A percentile compares a stretch with the other conserved stretches of the same genome.
These are phyloP conservation scores for Microplitis demolitor DNA, from an alignment of 1,140 invertebrate genomes.

Conservation along the genomic window DNA sequence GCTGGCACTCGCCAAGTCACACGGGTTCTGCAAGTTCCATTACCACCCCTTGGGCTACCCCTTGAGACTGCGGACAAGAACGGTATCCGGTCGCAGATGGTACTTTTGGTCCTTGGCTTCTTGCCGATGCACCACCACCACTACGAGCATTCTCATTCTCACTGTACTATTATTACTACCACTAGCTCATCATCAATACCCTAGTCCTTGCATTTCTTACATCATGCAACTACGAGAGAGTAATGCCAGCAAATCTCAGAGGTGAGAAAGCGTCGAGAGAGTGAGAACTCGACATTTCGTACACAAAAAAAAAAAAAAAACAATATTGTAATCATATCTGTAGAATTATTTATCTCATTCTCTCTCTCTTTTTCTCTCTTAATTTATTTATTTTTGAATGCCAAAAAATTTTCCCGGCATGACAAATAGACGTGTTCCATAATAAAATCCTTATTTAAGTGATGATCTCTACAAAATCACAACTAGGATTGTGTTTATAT, in stretches of 20 bases:
- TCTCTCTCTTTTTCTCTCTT: no score
- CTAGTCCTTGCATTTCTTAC: no score
- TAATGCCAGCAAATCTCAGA: not conserved
- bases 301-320: not conserved
- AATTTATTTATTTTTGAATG: not conserved
- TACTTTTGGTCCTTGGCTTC: conserved; percentile 22
- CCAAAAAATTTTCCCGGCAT: not conserved
- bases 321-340: not conserved
- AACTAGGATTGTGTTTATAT: no score
- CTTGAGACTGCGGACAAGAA: conserved; percentile 25
- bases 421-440: not conserved
- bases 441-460: not conserved
- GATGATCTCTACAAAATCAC: no score
- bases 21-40: conserved; percentile 34
- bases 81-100: conserved; percentile 24
- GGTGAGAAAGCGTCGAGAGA: not conserved
- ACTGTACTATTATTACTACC: not conserved
- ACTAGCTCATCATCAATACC: no score
- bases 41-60: conserved; percentile 40
- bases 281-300: not conserved
- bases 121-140: conserved; percentile 13
- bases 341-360: not conserved
- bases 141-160: not conserved
- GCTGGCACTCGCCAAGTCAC: conserved; percentile 16
- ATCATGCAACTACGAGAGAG: not conserved